These are phyloP conservation scores for Myiotriccus ornatus DNA, from an alignment of 2,797 vertebrate species.

Conservation along the genomic window DNA sequence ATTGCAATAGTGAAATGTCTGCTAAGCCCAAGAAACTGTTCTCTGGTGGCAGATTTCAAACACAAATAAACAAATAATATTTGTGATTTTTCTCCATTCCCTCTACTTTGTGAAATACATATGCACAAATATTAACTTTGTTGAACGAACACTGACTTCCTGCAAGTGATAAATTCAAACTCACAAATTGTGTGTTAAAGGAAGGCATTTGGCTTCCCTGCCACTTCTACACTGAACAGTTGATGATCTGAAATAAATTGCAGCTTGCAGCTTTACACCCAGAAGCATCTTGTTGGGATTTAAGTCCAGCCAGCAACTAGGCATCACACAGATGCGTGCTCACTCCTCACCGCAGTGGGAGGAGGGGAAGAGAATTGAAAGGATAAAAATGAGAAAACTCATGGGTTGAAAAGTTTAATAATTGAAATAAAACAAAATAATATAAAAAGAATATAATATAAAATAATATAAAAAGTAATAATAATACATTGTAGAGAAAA, in stretches of 20 bases:
- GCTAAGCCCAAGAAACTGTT: background rate
- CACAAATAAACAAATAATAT: background rate
- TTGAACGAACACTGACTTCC: background rate
- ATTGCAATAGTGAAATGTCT: background rate
- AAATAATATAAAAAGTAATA: no score
- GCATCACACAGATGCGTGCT: no score
- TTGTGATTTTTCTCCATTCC: background rate
- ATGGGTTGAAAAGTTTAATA: background rate
- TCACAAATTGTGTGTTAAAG: background rate
- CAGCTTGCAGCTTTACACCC: background rate
- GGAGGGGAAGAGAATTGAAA: background rate
- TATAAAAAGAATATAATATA: no score
- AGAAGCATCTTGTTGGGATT: background rate
- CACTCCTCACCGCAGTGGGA: no score
- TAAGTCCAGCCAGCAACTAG: background rate
- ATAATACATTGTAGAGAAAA: background rate
- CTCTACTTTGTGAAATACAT: background rate
- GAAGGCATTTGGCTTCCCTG: background rate
- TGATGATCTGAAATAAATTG: background rate
- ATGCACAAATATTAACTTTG: background rate
- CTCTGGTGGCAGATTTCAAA: background rate
- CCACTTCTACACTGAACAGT: background rate
- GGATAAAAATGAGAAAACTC: background rate
- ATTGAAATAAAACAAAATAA: background rate
- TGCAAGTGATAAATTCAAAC: background rate